These are phyloP conservation scores for Tinea trinotella DNA, from an alignment of 2,888 invertebrate genomes.

Conservation along the genomic window DNA sequence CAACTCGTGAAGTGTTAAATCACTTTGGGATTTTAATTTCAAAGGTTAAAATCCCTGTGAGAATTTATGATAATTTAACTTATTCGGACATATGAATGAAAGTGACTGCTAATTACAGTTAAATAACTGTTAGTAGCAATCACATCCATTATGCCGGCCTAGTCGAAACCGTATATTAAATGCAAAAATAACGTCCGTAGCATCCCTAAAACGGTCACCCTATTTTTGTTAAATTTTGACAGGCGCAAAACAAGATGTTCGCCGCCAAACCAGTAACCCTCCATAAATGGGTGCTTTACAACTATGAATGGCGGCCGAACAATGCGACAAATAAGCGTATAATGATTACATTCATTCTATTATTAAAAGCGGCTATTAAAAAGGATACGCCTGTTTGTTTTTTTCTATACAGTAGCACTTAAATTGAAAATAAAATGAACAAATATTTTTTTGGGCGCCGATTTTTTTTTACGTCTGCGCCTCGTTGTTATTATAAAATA, in stretches of 20 bases:
- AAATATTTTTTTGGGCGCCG: slow-evolving; percentile 4
- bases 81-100: too few species aligned
- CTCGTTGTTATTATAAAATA: too few species aligned
- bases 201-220: slow-evolving; percentile 31
- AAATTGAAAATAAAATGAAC: neutral
- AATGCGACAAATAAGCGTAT: slow-evolving; percentile 60
- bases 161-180: too few species aligned
- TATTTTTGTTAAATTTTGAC: slow-evolving; percentile 30
- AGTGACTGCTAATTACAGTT: too few species aligned
- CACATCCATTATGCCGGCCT: too few species aligned
- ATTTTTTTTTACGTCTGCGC: neutral
- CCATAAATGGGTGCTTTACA: slow-evolving; percentile 38
- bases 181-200: neutral
- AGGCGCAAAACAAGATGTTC: slow-evolving; percentile 56
- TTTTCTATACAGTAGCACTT: neutral
- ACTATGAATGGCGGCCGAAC: slow-evolving; percentile 40
- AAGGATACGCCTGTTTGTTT: neutral
- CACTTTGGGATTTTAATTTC: too few species aligned
- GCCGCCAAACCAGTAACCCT: slow-evolving; percentile 45
- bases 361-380: neutral
- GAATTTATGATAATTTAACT: too few species aligned
- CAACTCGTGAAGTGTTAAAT: too few species aligned
- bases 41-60: too few species aligned
- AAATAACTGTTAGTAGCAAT: too few species aligned
- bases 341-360: slow-evolving; percentile 50